Base-by-base conservation (phyloP, 2,888 invertebrate species). In the Ichneumon xanthorius region DNA sequence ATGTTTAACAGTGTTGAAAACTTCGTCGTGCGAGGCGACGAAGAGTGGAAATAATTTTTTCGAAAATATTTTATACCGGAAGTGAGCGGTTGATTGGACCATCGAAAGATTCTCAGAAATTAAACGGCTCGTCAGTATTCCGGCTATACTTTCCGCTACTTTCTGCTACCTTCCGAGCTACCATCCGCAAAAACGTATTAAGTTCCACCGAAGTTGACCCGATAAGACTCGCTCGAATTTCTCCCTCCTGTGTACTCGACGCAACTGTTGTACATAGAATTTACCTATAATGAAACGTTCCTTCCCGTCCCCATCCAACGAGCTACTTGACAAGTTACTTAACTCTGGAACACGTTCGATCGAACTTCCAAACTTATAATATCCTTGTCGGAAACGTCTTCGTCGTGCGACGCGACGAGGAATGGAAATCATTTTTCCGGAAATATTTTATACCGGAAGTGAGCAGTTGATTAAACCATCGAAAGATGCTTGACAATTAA, bases 161-260 rank as follows among this genome's bases (percentile, higher is more conserved):
- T 30, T 30, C 30, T 4, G 4, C 30, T 5, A 30, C 4, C 30
- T 4, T 30, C 4, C 30, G 4, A 30, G 30, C 30, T 4, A 30
- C 30, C 2, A 30, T 30, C 4, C 33, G 33, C 33, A 33, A 33
- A 33, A 50, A 7, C 48, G 50, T 30, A 48, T 33, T 22, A 19
- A 65, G 65, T 65, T 53, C 55, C 55, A 22, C 37, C 4, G 33
- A 14, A 50, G 53, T 72, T 72, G n/a, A 55, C 33, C 37, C 55
- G 22, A 72, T 37, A 55, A 55, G 72, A 58, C 33, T 55, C 19
- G 53, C 55, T 19, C 55, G 72, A 55, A 58, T 33, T 72, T 37
- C 53, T 30, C 37, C 5, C 16, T 55, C 11, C 55, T 37, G 55
- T 37, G 58, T 72, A 72, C n/a, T 14, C 19, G 3, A 37, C 22